Base-by-base conservation (phyloP, 2,113 vertebrate genomes). In the Entomyzon cyanotis region DNA sequence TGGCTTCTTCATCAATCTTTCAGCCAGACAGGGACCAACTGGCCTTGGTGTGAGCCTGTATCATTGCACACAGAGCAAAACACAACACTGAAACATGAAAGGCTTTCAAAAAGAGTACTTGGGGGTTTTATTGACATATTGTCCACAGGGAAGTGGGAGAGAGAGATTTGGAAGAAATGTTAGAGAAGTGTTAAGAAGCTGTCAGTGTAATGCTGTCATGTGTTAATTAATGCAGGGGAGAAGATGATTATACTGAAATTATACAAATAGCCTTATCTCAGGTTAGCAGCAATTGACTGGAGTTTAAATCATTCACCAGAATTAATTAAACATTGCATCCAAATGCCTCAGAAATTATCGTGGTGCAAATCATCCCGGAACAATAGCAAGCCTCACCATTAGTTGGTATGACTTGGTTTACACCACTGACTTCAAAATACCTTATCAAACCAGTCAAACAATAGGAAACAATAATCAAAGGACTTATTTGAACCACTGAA, bases 201-300 rank as follows among this genome's bases (percentile, higher is more conserved):
- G 93, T 91, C 94, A 91, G 70, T 85, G 46, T 89, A 87, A 85
- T 91, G 63, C 74, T 96, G 93, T 93, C 87, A 94, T 95, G 91
- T 96, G 94, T 87, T 94, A 95, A 95, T 94, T 95, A 95, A 95
- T 94, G 84, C 93, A 89, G 42, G 39, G 73, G 31, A 93, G 86
- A 96, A 91, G 63, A 91, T 0, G 15, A 95, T 95, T 93, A 91
- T 62, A 69, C 74, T 55, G 67, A 91, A 95, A 89, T 87, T 75
- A 93, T 75, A 96, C 84, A 91, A 96, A 84, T 90, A 95, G 74
- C 63, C 84, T 80, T 93, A 91, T 95, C 87, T 93, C 93, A 91
- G 81, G 77, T 95, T 96, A 95, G 89, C 91, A 95, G 91, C 77
- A 85, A 83, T 85, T 89, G 84, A 80, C 53, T 87, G 71, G 46